Evolutionary conservation across 2,888 invertebrate genomes (phyloP).

Genomic region (Erpobdella octoculata): DNA sequence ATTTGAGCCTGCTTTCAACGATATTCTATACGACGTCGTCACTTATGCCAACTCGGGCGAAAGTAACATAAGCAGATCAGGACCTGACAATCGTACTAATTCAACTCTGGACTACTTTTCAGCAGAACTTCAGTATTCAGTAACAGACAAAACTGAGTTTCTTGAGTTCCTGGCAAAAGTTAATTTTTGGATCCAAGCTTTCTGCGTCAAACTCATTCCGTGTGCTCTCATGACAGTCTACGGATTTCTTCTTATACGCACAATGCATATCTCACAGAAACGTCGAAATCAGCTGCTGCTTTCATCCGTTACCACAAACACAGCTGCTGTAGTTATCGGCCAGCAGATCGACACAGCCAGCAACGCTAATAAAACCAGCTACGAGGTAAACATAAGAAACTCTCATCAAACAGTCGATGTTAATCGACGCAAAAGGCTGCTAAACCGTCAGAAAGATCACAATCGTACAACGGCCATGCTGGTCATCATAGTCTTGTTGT

Average conservation of each 20-base stretch:
- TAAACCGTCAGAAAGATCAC: conserved; percentile 39
- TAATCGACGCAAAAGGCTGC: not conserved
- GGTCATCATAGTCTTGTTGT: conserved; percentile 72
- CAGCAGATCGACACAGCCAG: not conserved
- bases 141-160: not conserved
- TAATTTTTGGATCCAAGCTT: conserved; percentile 68
- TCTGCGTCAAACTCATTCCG: conserved; percentile 81
- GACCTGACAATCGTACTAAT: not conserved
- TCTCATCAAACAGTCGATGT: no score
- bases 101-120: not conserved
- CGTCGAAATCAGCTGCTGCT: conserved; percentile 26
- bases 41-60: not conserved
- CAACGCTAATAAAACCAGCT: not conserved
- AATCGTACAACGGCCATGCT: conserved; percentile 80
- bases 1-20: not conserved
- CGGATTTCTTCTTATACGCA: conserved; percentile 47
- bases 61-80: not conserved
- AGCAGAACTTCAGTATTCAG: no score
- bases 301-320: no score
- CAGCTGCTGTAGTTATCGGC: not conserved
- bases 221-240: conserved; percentile 72
- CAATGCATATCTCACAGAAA: conserved; percentile 29
- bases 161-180: conserved; percentile 15
- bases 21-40: conserved; percentile 13
- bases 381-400: no score